These are phyloP conservation scores for Phoeniculus purpureus DNA, from an alignment of 2,797 vertebrate genomes.

Conservation along the genomic window DNA sequence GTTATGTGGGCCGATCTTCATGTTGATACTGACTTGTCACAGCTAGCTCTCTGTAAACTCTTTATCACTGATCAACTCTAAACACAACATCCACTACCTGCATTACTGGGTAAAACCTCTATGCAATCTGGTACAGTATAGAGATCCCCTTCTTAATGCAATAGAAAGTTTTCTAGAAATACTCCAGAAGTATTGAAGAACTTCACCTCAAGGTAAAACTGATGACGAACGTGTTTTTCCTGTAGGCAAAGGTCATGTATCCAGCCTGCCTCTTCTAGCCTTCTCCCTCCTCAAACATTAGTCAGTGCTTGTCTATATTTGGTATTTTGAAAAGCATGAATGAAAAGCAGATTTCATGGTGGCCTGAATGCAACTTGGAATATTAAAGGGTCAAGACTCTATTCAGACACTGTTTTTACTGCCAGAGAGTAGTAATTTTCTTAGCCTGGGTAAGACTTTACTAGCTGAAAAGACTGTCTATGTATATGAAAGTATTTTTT, in stretches of 20 bases:
- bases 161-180: background rate
- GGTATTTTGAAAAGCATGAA: background rate
- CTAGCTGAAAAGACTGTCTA: background rate
- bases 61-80: background rate
- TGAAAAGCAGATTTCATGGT: background rate
- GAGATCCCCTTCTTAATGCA: background rate
- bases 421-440: background rate
- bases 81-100: background rate
- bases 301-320: background rate
- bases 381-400: background rate
- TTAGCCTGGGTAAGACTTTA: background rate
- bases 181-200: background rate
- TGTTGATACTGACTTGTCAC: background rate
- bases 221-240: background rate
- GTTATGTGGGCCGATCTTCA: conserved; percentile 43
- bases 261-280: background rate
- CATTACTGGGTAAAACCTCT: background rate
- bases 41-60: conserved; percentile 24
- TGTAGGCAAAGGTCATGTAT: background rate
- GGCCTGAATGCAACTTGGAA: background rate
- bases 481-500: background rate
- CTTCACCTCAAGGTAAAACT: background rate
- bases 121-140: background rate
- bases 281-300: background rate
- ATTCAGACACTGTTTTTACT: background rate